Base-by-base conservation (phyloP, 2,113 vertebrate genomes). In the Pseudolaguvia tuberculata region DNA sequence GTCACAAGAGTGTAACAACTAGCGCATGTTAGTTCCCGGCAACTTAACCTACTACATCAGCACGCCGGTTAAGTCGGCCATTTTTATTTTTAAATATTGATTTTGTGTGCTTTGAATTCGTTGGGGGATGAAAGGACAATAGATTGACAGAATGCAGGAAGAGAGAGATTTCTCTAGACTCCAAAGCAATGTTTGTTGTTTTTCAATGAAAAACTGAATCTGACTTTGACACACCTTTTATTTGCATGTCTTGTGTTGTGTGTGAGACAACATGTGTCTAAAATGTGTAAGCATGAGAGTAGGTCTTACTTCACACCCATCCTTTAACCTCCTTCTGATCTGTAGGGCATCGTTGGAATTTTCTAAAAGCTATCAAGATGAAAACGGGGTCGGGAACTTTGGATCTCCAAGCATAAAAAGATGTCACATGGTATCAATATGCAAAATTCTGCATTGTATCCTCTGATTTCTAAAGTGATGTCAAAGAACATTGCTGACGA, bases 281-380 rank as follows among this genome's bases (percentile, higher is more conserved):
- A 63, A 27, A 50, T 61, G 21, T 23, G n/a, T 72, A 20, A 66
- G 69, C 45, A 42, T 77, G 68, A 50, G 35, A 29, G 21, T 20
- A 63, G 59, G 73, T 42, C 55, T n/a, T 57, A 25, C 23, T 27
- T 50, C 39, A 47, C 25, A 27, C 15, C n/a, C 69, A 75, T 52
- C 56, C 25, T 77, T 63, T 82, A 51, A 79, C 67, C 70, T 76
- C 56, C 57, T 67, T 85, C 56, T 82, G 75, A 80, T 72, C 74
- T 81, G 18, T 76, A 84, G 80, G 67, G 29, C 58, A 15, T 42
- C 23, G 51, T 8, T 55, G 56, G 35, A 62, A 21, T n/a, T n/a
- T 45, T n/a, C n/a, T 42, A 4, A 58, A 70, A 21, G 56, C 35
- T 25, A 5, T 4, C 18, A 66, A 58, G 42, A 8, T 67, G 1